These are phyloP conservation scores for Holcopasites calliopsidis DNA, from an alignment of 1,140 invertebrate species.

Conservation along the genomic window DNA sequence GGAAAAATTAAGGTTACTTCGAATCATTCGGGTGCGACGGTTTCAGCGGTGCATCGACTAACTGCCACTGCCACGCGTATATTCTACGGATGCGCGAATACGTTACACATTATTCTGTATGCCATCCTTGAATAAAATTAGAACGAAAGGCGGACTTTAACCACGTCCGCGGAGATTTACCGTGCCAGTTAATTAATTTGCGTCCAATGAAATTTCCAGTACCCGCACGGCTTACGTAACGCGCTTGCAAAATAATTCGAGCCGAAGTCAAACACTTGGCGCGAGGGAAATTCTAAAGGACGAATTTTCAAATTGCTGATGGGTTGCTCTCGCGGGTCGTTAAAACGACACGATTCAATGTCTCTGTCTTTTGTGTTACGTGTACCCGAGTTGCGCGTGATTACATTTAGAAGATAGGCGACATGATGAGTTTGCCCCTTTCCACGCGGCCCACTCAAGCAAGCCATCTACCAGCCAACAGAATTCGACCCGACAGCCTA, in stretches of 20 bases:
- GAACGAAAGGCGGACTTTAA: slow-evolving; percentile 9
- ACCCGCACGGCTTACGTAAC: background rate
- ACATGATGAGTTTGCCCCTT: slow-evolving; percentile 15
- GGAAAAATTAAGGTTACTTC: too few relatives aligned
- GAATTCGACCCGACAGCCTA: slow-evolving; percentile 9
- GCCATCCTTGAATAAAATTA: slow-evolving; percentile 15
- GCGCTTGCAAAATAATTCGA: background rate
- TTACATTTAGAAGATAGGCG: slow-evolving; percentile 18
- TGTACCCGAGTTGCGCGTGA: slow-evolving; percentile 7
- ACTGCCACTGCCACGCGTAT: background rate
- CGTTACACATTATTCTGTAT: background rate
- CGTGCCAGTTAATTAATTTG: slow-evolving; percentile 25
- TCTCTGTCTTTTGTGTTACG: slow-evolving; percentile 11
- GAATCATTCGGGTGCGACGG: too few relatives aligned
- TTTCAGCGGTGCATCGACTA: background rate
- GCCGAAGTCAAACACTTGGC: background rate
- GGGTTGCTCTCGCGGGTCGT: background rate
- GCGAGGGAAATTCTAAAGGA: too few relatives aligned
- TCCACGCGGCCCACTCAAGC: slow-evolving; percentile 31
- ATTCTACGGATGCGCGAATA: background rate
- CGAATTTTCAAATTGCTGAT: background rate
- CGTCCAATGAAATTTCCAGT: background rate
- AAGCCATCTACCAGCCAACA: too few relatives aligned
- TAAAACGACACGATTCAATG: background rate
- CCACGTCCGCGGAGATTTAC: background rate